These are phyloP conservation scores for Pitta sordida DNA, from an alignment of 2,113 vertebrate genomes.

Conservation along the genomic window DNA sequence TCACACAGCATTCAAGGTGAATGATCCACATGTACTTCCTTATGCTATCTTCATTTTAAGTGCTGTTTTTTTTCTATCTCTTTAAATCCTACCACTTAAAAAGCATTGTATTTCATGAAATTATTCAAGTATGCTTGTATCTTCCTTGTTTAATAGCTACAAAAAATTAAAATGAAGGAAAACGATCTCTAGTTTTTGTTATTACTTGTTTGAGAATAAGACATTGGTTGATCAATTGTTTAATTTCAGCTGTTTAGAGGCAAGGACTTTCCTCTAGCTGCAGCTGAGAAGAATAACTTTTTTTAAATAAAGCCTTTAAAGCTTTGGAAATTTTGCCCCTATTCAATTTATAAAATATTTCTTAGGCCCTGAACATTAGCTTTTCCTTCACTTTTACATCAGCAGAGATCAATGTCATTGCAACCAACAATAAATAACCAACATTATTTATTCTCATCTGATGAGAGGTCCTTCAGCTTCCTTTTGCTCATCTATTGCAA, in stretches of 20 bases:
- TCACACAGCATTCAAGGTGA: background rate
- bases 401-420: background rate
- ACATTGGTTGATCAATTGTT: background rate
- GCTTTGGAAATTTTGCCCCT: background rate
- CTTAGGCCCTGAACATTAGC: background rate
- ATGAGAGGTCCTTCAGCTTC: background rate
- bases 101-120: background rate
- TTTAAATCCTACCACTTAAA: background rate
- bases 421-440: background rate
- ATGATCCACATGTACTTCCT: background rate
- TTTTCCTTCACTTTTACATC: background rate
- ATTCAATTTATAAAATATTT: background rate
- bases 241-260: background rate
- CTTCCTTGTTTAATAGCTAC: background rate
- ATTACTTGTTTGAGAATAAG: background rate
- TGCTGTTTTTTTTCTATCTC: background rate
- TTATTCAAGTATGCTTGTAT: background rate
- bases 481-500: background rate
- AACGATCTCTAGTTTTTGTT: background rate
- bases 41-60: background rate
- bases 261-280: background rate
- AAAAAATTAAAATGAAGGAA: background rate
- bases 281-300: background rate
- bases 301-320: background rate
- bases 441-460: background rate